Evolutionary conservation across 2,797 vertebrate species (phyloP).

Genomic region (Threskiornis aethiopicus): DNA sequence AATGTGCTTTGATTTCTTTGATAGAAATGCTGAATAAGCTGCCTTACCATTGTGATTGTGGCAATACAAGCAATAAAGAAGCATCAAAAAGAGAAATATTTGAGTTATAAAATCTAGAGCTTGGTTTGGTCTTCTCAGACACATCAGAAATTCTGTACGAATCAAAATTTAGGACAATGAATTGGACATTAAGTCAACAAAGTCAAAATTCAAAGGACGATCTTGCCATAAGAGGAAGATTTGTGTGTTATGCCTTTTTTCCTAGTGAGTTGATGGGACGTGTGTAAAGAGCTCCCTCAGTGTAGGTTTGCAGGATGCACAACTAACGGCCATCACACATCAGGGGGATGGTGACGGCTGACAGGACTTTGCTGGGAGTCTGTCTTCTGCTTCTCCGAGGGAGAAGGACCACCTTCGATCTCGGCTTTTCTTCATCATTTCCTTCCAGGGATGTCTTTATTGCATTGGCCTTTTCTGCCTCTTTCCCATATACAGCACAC

Average conservation of each 20-base stretch:
- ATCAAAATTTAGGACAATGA: neutral
- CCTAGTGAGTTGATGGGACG: neutral
- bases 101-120: neutral
- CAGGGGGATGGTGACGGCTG: fast-evolving
- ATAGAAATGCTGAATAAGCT: neutral
- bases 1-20: neutral
- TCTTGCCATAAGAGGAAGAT: neutral
- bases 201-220: neutral
- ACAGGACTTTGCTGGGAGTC: neutral
- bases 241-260: neutral
- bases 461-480: neutral
- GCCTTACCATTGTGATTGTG: neutral
- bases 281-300: neutral
- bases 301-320: neutral
- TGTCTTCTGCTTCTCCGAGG: neutral
- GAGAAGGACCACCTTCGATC: neutral
- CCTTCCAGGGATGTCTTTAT: neutral
- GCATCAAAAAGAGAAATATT: neutral
- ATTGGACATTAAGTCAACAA: neutral
- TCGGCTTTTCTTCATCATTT: neutral
- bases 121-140: neutral
- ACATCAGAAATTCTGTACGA: neutral
- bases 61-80: neutral
- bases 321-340: neutral
- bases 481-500: neutral